Conservation (phyloP, 2,113 vertebrate species). For the Mirza zaza region DNA sequence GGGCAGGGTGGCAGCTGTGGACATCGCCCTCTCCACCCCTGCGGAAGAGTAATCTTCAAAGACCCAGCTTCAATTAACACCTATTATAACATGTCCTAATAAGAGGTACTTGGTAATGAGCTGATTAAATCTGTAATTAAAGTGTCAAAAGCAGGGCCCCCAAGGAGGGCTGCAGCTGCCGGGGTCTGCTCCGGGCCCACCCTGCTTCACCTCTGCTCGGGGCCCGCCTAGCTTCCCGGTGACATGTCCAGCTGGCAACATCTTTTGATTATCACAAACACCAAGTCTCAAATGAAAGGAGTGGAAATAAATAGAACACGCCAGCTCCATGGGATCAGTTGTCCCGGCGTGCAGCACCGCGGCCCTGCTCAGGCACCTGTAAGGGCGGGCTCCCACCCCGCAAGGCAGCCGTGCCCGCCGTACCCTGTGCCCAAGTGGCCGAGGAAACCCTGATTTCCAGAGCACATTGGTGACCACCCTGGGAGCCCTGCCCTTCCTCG, state of each 20-base stretch:
- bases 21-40: neutral
- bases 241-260: neutral
- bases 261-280: neutral
- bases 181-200: neutral
- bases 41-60: neutral
- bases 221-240: neutral
- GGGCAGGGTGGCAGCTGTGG: neutral
- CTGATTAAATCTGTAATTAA: neutral
- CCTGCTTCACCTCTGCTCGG: neutral
- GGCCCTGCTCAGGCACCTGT: neutral
- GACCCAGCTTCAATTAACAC: neutral
- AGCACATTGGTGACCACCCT: neutral
- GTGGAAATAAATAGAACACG: neutral
- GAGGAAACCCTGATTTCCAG: neutral
- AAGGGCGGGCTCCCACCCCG: too few relatives aligned
- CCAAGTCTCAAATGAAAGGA: neutral
- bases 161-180: neutral
- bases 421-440: rapidly evolving
- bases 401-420: neutral
- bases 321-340: neutral
- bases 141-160: neutral
- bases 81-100: neutral
- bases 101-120: neutral
- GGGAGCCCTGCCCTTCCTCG: too few relatives aligned
- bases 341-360: too few relatives aligned